Percentiles rank a stretch among this genome's conserved stretches.
These are phyloP conservation scores for Oreochromis tanganicae DNA, from an alignment of 2,113 vertebrate species.

Conservation along the genomic window DNA sequence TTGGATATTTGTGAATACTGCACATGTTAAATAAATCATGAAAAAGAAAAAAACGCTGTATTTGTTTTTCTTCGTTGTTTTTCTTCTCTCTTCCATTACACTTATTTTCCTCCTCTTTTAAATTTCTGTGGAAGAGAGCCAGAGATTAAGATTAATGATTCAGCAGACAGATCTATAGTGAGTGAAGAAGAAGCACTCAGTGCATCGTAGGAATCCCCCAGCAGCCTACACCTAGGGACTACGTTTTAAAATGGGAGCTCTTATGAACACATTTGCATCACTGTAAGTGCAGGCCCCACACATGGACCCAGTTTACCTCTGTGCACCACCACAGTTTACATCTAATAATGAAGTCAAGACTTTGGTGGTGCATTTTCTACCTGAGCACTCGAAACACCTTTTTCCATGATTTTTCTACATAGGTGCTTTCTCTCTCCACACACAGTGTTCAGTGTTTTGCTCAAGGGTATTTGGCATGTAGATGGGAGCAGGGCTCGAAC, in stretches of 20 bases:
- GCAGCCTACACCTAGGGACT: not conserved
- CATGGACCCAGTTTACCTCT: not conserved
- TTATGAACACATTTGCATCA: fast-evolving
- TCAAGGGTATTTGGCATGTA: not conserved
- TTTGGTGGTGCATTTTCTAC: not conserved
- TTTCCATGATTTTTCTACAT: fast-evolving
- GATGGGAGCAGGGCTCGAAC: not conserved
- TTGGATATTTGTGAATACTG: constrained; percentile 20
- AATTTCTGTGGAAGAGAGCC: too few species aligned
- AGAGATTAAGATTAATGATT: too few species aligned
- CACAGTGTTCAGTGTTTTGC: not conserved
- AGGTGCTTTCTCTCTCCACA: not conserved
- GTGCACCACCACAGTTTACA: not conserved
- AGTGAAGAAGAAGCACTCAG: too few species aligned
- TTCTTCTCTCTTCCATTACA: too few species aligned
- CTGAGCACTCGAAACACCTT: not conserved
- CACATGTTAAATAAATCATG: constrained; percentile 58
- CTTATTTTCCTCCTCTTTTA: too few species aligned
- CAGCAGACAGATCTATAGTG: too few species aligned
- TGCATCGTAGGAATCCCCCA: too few species aligned
- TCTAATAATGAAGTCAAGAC: not conserved
- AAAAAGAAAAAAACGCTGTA: not conserved
- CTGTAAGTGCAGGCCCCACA: not conserved
- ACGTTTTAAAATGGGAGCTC: not conserved
- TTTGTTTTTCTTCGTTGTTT: too few species aligned